phyloP scores from a whole-genome alignment of 64 coral and sea anemone genomes.

The Catalaphyllia jardinei region DNA sequence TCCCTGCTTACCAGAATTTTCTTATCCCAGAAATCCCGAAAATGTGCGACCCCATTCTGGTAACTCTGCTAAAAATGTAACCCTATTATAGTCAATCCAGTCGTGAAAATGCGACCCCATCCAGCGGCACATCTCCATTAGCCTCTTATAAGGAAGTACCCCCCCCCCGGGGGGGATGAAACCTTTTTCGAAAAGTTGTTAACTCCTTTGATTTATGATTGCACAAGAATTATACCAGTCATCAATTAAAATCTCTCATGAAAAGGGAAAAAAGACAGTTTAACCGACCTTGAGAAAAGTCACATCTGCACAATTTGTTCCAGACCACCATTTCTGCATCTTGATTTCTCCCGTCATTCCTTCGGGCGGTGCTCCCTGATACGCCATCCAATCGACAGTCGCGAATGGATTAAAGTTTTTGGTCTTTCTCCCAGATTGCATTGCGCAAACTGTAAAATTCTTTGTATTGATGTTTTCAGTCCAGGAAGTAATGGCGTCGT shows the following conservation, averaged over 20 bases:
- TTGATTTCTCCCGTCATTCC: constrained; percentile 57
- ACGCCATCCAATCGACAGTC: constrained; percentile 53
- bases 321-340: constrained; percentile 55
- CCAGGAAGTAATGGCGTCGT: constrained; percentile 49
- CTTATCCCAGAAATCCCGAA: too few relatives aligned
- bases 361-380: constrained; percentile 38
- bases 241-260: neutral
- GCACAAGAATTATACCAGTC: too few relatives aligned
- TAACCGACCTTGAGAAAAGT: constrained; percentile 41
- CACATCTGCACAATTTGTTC: constrained; percentile 48
- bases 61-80: too few relatives aligned
- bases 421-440: constrained; percentile 62
- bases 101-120: too few relatives aligned
- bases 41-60: too few relatives aligned
- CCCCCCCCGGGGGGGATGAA: too few relatives aligned
- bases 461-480: constrained; percentile 25
- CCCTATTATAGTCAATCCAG: too few relatives aligned
- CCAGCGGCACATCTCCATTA: too few relatives aligned
- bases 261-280: neutral
- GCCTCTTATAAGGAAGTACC: too few relatives aligned
- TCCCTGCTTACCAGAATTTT: too few relatives aligned
- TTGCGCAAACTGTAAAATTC: constrained; percentile 58
- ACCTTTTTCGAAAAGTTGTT: too few relatives aligned
- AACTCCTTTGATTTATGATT: too few relatives aligned
- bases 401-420: constrained; percentile 34